Conservation (phyloP, 2,888 invertebrate species). For the Orthosia incerta region DNA sequence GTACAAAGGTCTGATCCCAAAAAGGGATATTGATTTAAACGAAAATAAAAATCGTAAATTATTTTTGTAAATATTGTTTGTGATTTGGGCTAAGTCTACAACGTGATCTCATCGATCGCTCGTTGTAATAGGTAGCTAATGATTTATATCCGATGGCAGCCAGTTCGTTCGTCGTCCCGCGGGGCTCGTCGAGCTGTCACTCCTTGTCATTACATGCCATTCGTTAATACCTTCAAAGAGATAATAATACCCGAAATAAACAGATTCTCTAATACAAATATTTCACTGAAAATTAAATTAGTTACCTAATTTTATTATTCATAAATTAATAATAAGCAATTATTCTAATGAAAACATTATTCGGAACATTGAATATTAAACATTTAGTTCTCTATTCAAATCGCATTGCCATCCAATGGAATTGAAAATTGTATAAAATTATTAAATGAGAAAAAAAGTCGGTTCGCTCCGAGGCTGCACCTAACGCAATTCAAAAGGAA, state of each 20-base stretch:
- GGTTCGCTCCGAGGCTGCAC: conserved; percentile 49
- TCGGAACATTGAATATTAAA: conserved; percentile 47
- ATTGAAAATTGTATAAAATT: conserved; percentile 62
- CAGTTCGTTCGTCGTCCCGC: conserved; percentile 22
- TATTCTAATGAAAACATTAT: conserved; percentile 45
- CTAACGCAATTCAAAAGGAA: conserved; percentile 68
- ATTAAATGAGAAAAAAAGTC: conserved; percentile 50
- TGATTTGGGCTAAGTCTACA: background rate
- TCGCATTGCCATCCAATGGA: conserved; percentile 43
- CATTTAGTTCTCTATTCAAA: conserved; percentile 39
- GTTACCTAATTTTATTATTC: conserved; percentile 8
- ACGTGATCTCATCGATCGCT: conserved; percentile 4
- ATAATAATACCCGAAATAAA: conserved; percentile 34
- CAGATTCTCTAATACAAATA: conserved; percentile 15
- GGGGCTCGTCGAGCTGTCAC: conserved; percentile 40
- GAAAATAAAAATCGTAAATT: conserved; percentile 1
- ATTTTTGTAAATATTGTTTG: conserved; percentile 5
- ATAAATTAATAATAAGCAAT: conserved; percentile 32
- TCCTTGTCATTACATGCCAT: conserved; percentile 47
- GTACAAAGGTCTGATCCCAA: background rate
- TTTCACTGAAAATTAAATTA: conserved; percentile 35
- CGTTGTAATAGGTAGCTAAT: conserved; percentile 21
- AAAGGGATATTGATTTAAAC: conserved; percentile 9
- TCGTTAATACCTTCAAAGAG: conserved; percentile 29
- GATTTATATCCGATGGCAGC: conserved; percentile 35